phyloP scores from a whole-genome alignment of 2,888 invertebrate species.

The Hydrotaea cyrtoneurina region DNA sequence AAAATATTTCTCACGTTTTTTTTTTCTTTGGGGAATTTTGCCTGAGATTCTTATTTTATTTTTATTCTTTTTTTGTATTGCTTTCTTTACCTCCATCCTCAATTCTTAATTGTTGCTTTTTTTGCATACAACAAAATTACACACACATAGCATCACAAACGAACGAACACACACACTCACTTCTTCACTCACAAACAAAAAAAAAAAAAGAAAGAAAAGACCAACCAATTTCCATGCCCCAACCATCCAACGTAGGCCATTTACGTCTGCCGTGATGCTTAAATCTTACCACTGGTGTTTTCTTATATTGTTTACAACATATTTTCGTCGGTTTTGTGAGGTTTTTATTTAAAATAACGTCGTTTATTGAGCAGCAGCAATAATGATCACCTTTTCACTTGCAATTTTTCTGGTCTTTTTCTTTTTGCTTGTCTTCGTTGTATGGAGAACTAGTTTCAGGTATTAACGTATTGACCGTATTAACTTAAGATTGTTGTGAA shows the following conservation, averaged over 20 bases:
- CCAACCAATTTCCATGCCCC: too few species aligned
- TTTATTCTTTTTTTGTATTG: conserved; percentile 16
- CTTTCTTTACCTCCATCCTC: conserved; percentile 71
- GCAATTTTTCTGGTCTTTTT: background rate
- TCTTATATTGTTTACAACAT: too few species aligned
- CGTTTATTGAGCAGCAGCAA: background rate
- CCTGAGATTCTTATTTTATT: conserved; percentile 49
- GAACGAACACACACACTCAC: conserved; percentile 1
- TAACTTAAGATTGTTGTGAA: conserved; percentile 17
- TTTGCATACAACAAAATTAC: conserved; percentile 64
- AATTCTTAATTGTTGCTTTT: conserved; percentile 59
- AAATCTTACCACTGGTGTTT: too few species aligned
- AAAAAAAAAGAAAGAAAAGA: too few species aligned
- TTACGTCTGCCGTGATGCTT: too few species aligned
- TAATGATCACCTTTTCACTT: background rate
- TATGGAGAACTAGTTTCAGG: background rate
- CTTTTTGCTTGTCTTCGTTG: background rate
- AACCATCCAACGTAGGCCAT: too few species aligned
- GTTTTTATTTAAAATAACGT: background rate
- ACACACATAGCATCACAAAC: too few species aligned
- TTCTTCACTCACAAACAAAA: conserved; percentile 55
- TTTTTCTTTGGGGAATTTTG: background rate
- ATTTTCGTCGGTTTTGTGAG: too few species aligned
- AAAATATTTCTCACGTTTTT: background rate
- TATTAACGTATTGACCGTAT: too few species aligned